Evolutionary conservation across 1,140 invertebrate species (phyloP).

Genomic region (Sycophaga agraensis): DNA sequence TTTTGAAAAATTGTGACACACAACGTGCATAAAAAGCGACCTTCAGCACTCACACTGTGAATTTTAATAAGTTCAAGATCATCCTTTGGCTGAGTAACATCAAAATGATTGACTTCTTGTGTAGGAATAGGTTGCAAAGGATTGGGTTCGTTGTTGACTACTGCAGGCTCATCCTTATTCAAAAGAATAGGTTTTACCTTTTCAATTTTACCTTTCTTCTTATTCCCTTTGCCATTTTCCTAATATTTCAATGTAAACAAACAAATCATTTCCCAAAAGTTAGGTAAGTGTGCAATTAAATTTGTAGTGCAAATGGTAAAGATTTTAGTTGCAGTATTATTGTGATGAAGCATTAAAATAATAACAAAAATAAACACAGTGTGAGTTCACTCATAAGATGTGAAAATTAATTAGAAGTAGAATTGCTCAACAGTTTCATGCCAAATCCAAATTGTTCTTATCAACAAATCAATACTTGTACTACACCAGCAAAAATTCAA

Average conservation of each 20-base stretch:
- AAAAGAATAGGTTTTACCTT: slow-evolving; percentile 65
- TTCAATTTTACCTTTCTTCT: slow-evolving; percentile 60
- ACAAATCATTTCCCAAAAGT: slow-evolving; percentile 26
- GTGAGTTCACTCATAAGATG: too few relatives aligned
- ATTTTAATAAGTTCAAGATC: slow-evolving; percentile 68
- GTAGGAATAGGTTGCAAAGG: slow-evolving; percentile 38
- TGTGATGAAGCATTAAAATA: too few relatives aligned
- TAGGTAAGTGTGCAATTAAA: slow-evolving; percentile 4
- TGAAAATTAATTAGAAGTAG: too few relatives aligned
- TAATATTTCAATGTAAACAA: slow-evolving; percentile 41
- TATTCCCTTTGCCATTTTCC: slow-evolving; percentile 50
- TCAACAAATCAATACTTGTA: too few relatives aligned
- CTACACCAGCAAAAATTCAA: too few relatives aligned
- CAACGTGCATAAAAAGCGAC: too few relatives aligned
- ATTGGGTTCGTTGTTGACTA: slow-evolving; percentile 45
- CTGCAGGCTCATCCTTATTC: slow-evolving; percentile 65
- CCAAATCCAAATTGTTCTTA: background rate
- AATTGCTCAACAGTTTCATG: slow-evolving; percentile 2
- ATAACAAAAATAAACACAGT: too few relatives aligned
- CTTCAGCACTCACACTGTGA: slow-evolving; percentile 49
- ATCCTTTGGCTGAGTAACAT: slow-evolving; percentile 77
- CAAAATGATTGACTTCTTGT: slow-evolving; percentile 70
- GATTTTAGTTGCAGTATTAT: background rate
- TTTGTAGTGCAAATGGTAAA: background rate
- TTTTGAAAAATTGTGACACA: too few relatives aligned